A percentile compares a stretch with the other conserved stretches of the same genome.
phyloP scores from a whole-genome alignment of 2,113 vertebrate species.

The Zapus hudsonius region DNA sequence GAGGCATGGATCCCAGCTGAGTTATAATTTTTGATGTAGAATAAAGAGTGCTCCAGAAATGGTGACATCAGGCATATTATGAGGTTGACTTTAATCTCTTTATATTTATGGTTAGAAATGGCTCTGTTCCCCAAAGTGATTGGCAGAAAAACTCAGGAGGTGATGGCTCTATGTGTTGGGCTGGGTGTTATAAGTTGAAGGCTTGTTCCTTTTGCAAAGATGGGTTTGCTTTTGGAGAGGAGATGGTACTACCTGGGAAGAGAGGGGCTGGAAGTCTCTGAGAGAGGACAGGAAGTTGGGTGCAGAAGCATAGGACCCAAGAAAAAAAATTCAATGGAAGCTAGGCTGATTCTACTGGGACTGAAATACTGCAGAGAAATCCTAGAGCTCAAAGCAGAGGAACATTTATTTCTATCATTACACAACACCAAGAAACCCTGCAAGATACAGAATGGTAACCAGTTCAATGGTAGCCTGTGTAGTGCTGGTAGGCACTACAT shows the following conservation, averaged over 20 bases:
- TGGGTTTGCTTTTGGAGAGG: not conserved
- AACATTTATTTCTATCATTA: not conserved
- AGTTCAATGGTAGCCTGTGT: too few species aligned
- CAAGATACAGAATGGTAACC: too few species aligned
- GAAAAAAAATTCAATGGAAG: not conserved
- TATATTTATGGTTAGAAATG: conserved; percentile 11
- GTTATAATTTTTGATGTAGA: not conserved
- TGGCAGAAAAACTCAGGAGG: not conserved
- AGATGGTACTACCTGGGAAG: not conserved
- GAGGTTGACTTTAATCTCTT: not conserved
- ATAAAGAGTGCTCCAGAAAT: not conserved
- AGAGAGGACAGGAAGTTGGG: not conserved
- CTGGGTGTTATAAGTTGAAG: not conserved
- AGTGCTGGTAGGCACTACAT: too few species aligned
- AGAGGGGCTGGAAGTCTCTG: not conserved
- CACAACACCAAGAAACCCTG: too few species aligned
- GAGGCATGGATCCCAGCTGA: not conserved
- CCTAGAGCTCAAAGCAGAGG: not conserved
- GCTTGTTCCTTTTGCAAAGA: not conserved
- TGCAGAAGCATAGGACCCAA: not conserved
- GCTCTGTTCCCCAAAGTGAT: conserved; percentile 2
- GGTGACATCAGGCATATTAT: not conserved
- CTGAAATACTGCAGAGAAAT: not conserved
- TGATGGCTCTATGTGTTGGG: not conserved
- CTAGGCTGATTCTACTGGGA: not conserved